Base-by-base conservation (phyloP, 2,797 vertebrate genomes). In the Halcyon leucocephala region DNA sequence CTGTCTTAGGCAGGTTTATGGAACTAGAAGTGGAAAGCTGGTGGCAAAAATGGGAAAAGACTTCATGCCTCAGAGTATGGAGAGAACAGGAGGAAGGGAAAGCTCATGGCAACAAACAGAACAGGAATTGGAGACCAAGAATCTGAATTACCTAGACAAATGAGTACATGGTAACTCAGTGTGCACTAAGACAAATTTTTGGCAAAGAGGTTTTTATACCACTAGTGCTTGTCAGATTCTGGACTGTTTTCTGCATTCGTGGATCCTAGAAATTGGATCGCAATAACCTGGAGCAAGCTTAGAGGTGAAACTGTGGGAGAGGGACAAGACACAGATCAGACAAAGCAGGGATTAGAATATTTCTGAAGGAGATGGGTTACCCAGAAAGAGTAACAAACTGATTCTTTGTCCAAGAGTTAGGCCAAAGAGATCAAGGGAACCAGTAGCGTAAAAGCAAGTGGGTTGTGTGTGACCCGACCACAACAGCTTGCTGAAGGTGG, bases 381-480 rank as follows among this genome's bases (percentile, higher is more conserved):
- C 46, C 61, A 58, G 29, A 76, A 88, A 25, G 26, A 44, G 9
- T 41, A 71, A 55, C 42, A 67, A 83, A 44, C 33, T 14, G 26
- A 22, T 67, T 35, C 15, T 33, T 64, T 67, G 48, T 22, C 66
- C 33, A 65, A 72, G 49, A 37, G 4, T 13, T 7, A 49, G 25
- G 33, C 41, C 41, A 57, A 82, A 71, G 51, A 74, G 26, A 33
- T 65, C 7, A 26, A 48, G 41, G 20, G 31, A 74, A 81, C 77
- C 39, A 58, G 26, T 44, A 24, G 8, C 1, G 1, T 74, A 74
- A 67, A 70, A 71, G 26, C 41, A 44, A 42, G 12, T 3, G 42
- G 14, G 19, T 24, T 77, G 12, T 21, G 7, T 52, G 33, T 58
- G 44, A 67, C 28, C 39, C 1, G 2, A 19, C 29, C 0, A 0